Conservation (phyloP, 2,888 invertebrate species). For the Artemia sinica region DNA sequence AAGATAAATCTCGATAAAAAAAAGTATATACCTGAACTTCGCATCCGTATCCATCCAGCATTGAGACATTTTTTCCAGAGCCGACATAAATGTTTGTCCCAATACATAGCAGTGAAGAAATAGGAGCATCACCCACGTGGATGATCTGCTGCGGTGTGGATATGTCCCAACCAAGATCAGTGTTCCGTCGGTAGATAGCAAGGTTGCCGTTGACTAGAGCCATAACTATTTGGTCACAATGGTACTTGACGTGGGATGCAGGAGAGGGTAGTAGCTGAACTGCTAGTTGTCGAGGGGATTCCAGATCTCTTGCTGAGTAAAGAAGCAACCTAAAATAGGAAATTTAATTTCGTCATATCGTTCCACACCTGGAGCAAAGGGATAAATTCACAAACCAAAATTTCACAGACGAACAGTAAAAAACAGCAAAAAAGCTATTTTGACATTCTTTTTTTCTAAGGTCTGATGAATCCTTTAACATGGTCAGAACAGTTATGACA, state of each 20-base stretch:
- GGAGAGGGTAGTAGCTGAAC: conserved; percentile 49
- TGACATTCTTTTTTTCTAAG: no score
- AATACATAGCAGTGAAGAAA: conserved; percentile 56
- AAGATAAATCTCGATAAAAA: no score
- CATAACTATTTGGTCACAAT: conserved; percentile 74
- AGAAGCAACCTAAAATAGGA: conserved; percentile 43
- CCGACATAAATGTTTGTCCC: conserved; percentile 69
- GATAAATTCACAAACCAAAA: no score
- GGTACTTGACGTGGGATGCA: conserved; percentile 58
- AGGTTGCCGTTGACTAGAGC: conserved; percentile 60
- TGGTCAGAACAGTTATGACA: no score
- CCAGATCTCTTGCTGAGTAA: conserved; percentile 67
- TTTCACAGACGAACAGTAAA: no score
- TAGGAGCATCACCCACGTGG: conserved; percentile 47
- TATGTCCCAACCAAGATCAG: conserved; percentile 53
- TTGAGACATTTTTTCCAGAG: conserved; percentile 65
- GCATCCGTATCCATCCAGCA: conserved; percentile 56
- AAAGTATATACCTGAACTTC: conserved; percentile 42
- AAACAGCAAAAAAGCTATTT: no score
- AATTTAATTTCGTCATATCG: conserved; percentile 21
- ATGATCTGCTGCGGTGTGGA: conserved; percentile 53
- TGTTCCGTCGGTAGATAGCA: conserved; percentile 49
- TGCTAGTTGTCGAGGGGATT: conserved; percentile 49
- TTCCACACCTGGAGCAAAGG: not conserved
- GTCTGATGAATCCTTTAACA: no score